Evolutionary conservation across 2,113 vertebrate genomes (phyloP).

Genomic region (Psophia crepitans): DNA sequence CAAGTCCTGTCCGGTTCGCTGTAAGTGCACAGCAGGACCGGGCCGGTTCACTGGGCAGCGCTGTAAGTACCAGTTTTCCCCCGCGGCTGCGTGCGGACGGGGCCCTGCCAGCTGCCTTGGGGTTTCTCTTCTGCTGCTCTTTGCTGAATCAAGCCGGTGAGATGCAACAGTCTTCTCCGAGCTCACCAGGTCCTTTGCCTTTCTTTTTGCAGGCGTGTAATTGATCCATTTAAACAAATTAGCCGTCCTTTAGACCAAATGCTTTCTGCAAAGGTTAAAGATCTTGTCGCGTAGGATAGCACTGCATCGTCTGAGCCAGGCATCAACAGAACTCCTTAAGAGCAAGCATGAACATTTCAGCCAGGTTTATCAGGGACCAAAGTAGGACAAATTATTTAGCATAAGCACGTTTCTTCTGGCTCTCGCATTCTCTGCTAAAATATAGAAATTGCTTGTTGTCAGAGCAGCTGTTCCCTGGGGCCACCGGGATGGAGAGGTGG

Average conservation of each 20-base stretch:
- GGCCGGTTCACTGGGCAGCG: conserved; percentile 46
- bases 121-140: not conserved
- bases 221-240: not conserved
- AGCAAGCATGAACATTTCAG: not conserved
- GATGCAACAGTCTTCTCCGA: not conserved
- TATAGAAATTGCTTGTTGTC: not conserved
- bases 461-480: not conserved
- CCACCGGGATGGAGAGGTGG: rapidly evolving
- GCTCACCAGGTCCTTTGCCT: not conserved
- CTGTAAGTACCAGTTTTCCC: conserved; percentile 54
- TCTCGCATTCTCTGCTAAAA: not conserved
- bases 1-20: not conserved
- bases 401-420: not conserved
- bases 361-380: not conserved
- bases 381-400: not conserved
- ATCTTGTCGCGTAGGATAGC: not conserved
- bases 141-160: not conserved
- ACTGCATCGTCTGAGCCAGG: not conserved
- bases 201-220: not conserved
- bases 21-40: not conserved
- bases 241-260: not conserved
- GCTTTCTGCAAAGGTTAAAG: not conserved
- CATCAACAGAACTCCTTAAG: not conserved
- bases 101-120: conserved; percentile 43
- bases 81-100: conserved; percentile 35